phyloP scores from a whole-genome alignment of 2,888 invertebrate genomes.

The Matsumyia berberina region DNA sequence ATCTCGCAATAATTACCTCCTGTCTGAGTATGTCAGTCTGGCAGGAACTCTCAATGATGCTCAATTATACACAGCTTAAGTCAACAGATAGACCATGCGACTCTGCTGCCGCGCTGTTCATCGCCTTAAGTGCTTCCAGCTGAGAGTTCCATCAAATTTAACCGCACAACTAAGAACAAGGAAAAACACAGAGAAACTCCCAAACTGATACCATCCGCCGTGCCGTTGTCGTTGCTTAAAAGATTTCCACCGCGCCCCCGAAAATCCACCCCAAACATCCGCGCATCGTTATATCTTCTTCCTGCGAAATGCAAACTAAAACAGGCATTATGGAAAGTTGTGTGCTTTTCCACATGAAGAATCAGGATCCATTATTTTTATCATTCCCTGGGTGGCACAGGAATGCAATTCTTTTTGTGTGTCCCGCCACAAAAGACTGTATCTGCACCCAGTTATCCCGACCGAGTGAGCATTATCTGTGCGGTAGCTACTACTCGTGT shows the following conservation, averaged over 20 bases:
- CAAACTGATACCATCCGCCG: background rate
- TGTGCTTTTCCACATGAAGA: slow-evolving; percentile 73
- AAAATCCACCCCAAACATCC: slow-evolving; percentile 2
- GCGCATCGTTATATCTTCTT: slow-evolving; percentile 17
- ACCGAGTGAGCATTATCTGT: slow-evolving; percentile 57
- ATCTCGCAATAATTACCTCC: background rate
- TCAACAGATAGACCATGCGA: slow-evolving; percentile 10
- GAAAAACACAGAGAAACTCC: slow-evolving; percentile 1
- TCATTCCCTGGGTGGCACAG: slow-evolving; percentile 38
- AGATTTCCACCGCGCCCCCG: slow-evolving; percentile 35
- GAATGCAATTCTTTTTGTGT: slow-evolving; percentile 39
- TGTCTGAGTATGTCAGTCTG: slow-evolving; percentile 1
- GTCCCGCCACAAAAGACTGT: slow-evolving; percentile 47
- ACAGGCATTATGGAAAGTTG: slow-evolving; percentile 69
- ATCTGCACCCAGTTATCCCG: slow-evolving; percentile 66
- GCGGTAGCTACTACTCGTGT: background rate
- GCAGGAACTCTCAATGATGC: background rate
- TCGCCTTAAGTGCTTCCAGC: slow-evolving; percentile 41
- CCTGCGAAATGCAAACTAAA: slow-evolving; percentile 55
- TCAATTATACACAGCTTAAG: slow-evolving; percentile 15
- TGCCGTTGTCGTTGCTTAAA: slow-evolving; percentile 33
- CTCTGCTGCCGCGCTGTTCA: slow-evolving; percentile 3
- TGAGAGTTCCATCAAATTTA: slow-evolving; percentile 36
- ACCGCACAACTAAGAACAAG: slow-evolving; percentile 7
- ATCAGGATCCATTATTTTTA: slow-evolving; percentile 71